phyloP scores from a whole-genome alignment of 2,888 invertebrate genomes.

The Drosophila recens region DNA sequence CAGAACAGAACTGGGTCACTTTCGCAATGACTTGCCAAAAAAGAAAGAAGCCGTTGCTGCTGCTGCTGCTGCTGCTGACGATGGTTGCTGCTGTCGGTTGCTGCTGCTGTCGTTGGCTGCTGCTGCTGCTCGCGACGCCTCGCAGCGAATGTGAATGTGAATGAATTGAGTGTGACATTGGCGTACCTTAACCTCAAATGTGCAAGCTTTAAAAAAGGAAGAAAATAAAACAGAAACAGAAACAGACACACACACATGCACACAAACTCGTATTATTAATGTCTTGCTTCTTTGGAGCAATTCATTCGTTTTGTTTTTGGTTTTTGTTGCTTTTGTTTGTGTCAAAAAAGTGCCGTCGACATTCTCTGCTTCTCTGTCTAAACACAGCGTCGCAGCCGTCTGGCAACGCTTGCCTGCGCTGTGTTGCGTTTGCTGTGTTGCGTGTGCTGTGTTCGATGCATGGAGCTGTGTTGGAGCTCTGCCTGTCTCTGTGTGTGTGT shows the following conservation, averaged over 20 bases:
- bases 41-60: slow-evolving; percentile 33
- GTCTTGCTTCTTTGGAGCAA: slow-evolving; percentile 74
- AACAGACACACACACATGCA: slow-evolving; percentile 31
- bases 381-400: slow-evolving; percentile 62
- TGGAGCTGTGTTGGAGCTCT: slow-evolving; percentile 9
- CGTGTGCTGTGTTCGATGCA: too few relatives aligned
- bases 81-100: slow-evolving; percentile 24
- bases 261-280: slow-evolving; percentile 57
- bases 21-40: slow-evolving; percentile 78
- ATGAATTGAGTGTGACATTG: slow-evolving; percentile 83
- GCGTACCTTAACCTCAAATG: slow-evolving; percentile 83
- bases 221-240: slow-evolving; percentile 39
- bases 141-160: slow-evolving; percentile 82
- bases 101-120: slow-evolving; percentile 39
- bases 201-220: slow-evolving; percentile 65
- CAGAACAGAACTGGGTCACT: slow-evolving; percentile 76
- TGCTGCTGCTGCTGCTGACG: slow-evolving; percentile 42
- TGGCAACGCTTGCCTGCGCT: slow-evolving; percentile 12
- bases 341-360: slow-evolving; percentile 46
- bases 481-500: background rate
- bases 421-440: too few relatives aligned
- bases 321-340: slow-evolving; percentile 53
- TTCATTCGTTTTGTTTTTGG: slow-evolving; percentile 55
- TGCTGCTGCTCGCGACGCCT: slow-evolving; percentile 67
- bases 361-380: slow-evolving; percentile 79